A percentile compares a stretch with the other conserved stretches of the same genome.
These are phyloP conservation scores for Saguinus midas DNA, from an alignment of 2,113 vertebrate species.

Conservation along the genomic window DNA sequence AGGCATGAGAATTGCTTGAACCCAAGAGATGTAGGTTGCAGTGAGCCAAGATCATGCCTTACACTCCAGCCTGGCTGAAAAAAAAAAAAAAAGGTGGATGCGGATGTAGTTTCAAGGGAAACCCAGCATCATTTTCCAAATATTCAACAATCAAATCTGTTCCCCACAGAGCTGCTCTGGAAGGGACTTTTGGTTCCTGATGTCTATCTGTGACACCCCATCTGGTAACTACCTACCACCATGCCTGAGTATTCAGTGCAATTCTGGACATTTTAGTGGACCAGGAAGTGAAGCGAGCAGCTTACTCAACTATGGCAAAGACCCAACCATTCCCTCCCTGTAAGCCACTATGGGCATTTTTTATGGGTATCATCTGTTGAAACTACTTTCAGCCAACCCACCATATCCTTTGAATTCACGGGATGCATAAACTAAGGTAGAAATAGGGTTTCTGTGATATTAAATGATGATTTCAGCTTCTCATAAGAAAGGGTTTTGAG, in stretches of 20 bases:
- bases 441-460: background rate
- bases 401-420: background rate
- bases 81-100: background rate
- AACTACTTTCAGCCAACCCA: background rate
- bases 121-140: background rate
- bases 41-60: no score
- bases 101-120: background rate
- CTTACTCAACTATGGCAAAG: background rate
- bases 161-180: background rate
- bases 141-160: background rate
- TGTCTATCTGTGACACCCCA: background rate
- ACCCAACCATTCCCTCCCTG: background rate
- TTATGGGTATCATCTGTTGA: background rate
- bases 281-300: background rate
- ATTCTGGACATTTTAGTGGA: background rate
- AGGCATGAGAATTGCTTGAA: no score
- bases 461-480: background rate
- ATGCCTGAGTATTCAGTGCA: background rate
- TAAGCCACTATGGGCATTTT: background rate
- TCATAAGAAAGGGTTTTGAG: background rate
- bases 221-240: background rate
- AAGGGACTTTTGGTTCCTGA: background rate
- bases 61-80: no score
- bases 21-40: fast-evolving
- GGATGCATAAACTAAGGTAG: background rate